A percentile compares a stretch with the other conserved stretches of the same genome.
These are phyloP conservation scores for Egretta garzetta DNA, from an alignment of 2,113 vertebrate genomes.

Conservation along the genomic window DNA sequence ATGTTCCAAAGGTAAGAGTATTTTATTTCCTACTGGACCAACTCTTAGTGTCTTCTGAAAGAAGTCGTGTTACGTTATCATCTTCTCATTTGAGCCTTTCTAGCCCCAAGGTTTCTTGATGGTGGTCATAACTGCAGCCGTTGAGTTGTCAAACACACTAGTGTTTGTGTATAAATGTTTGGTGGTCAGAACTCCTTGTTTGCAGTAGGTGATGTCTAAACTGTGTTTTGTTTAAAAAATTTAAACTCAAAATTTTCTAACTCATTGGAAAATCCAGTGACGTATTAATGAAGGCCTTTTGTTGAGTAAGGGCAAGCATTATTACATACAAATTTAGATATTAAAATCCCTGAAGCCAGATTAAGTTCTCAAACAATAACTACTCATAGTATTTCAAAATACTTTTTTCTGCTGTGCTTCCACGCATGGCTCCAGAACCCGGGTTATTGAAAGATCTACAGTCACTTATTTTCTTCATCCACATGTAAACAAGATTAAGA, in stretches of 20 bases:
- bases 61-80: neutral
- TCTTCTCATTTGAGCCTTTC: neutral
- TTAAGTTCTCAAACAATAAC: neutral
- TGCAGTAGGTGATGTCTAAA: neutral
- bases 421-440: neutral
- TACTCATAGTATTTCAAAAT: neutral
- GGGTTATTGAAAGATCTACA: neutral
- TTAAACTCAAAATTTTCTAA: neutral
- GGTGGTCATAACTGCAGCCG: neutral
- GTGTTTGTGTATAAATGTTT: neutral
- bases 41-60: neutral
- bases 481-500: neutral
- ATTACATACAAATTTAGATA: neutral
- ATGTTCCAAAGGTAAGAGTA: conserved; percentile 94
- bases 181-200: neutral
- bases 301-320: neutral
- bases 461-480: neutral
- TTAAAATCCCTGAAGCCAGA: neutral
- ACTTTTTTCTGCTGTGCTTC: neutral
- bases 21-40: neutral
- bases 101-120: neutral
- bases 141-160: neutral
- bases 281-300: neutral
- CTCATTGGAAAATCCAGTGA: neutral
- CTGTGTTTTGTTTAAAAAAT: neutral